Percentiles rank a stretch among this genome's conserved stretches.
Evolutionary conservation across 2,113 vertebrate species (phyloP).

Genomic region (Triplophysa tibetana): DNA sequence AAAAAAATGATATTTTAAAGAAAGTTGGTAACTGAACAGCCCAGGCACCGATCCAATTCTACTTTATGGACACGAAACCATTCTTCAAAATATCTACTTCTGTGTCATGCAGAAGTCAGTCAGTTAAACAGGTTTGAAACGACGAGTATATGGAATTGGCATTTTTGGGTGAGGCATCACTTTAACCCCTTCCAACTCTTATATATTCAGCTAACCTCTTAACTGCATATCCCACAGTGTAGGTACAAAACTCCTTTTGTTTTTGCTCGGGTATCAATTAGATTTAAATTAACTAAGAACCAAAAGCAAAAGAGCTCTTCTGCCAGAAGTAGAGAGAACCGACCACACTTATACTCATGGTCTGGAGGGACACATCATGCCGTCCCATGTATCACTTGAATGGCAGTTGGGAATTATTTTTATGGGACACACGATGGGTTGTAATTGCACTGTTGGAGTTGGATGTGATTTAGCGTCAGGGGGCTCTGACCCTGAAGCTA

Average conservation of each 20-base stretch:
- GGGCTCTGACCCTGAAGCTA: constrained; percentile 41
- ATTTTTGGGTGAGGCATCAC: background rate
- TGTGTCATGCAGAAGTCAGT: too few species aligned
- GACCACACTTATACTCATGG: background rate
- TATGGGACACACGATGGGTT: constrained; percentile 43
- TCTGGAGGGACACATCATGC: constrained; percentile 31
- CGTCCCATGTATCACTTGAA: constrained; percentile 46
- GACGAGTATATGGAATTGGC: too few species aligned
- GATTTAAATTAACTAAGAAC: background rate
- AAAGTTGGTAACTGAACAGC: too few species aligned
- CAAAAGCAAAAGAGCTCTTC: background rate
- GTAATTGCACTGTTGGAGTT: constrained; percentile 39
- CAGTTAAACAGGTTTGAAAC: too few species aligned
- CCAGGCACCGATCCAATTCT: too few species aligned
- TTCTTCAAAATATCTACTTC: too few species aligned
- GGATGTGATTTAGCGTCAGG: constrained; percentile 33
- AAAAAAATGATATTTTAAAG: too few species aligned
- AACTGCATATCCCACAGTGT: constrained; percentile 24
- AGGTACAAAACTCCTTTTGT: constrained; percentile 1
- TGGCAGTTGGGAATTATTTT: constrained; percentile 44
- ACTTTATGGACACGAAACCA: too few species aligned
- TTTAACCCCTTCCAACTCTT: background rate
- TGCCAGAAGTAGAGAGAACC: constrained; percentile 5
- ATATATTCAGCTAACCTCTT: constrained; percentile 29
- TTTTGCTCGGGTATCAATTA: constrained; percentile 32